phyloP scores from a whole-genome alignment of 1,140 invertebrate species.

The Brachionus plicatilis region DNA sequence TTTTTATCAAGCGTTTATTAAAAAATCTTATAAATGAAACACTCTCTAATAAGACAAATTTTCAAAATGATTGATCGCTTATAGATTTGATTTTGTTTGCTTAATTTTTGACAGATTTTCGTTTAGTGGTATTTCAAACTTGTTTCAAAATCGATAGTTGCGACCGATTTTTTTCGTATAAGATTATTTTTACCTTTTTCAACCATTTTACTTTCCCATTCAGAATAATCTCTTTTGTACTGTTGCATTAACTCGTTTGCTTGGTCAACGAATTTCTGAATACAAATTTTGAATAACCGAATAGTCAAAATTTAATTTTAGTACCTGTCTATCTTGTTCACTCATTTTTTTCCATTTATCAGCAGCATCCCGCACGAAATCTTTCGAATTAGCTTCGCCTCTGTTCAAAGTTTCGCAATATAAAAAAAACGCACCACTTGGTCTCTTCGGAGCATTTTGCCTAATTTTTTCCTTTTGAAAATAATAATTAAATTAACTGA shows the following conservation, averaged over 20 bases:
- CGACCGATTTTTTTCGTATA: not conserved
- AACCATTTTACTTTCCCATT: constrained; percentile 26
- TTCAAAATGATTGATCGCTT: too few species aligned
- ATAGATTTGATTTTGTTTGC: not conserved
- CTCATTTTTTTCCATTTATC: constrained; percentile 5
- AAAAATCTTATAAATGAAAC: too few species aligned
- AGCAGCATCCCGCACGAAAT: not conserved
- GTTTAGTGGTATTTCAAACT: not conserved
- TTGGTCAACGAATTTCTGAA: not conserved
- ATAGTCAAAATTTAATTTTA: not conserved
- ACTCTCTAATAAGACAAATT: too few species aligned
- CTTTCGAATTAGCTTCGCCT: not conserved
- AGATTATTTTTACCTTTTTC: constrained; percentile 6
- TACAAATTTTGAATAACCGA: not conserved
- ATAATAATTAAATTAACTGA: not conserved
- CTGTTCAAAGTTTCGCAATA: not conserved
- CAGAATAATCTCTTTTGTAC: not conserved
- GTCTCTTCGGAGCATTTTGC: constrained; percentile 5
- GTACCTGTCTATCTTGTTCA: constrained; percentile 25
- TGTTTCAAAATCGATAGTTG: not conserved
- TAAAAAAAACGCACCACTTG: not conserved
- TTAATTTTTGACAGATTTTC: not conserved
- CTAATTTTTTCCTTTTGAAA: not conserved
- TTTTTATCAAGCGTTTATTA: too few species aligned
- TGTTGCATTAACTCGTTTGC: not conserved